phyloP scores from a whole-genome alignment of 2,797 vertebrate genomes.

The Strix occidentalis region DNA sequence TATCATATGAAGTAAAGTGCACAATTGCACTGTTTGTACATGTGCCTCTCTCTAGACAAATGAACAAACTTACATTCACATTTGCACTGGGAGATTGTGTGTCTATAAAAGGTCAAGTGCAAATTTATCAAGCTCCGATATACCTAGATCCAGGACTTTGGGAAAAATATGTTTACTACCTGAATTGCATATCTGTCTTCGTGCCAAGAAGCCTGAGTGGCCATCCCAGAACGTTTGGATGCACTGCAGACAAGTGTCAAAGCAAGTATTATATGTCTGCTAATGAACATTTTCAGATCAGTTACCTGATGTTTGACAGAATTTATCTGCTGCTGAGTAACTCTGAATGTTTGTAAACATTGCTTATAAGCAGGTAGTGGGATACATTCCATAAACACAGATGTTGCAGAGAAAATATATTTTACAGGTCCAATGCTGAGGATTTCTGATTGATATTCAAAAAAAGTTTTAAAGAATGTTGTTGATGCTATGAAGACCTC shows the following conservation, averaged over 20 bases:
- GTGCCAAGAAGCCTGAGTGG: slow-evolving; percentile 41
- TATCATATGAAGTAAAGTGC: neutral
- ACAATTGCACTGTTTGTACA: neutral
- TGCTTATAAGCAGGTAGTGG: slow-evolving; percentile 63
- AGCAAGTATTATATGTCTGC: slow-evolving; percentile 44
- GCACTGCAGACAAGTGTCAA: slow-evolving; percentile 55
- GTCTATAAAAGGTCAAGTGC: neutral
- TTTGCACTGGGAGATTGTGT: neutral
- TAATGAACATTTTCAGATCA: slow-evolving; percentile 69
- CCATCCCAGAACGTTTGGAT: slow-evolving; percentile 58
- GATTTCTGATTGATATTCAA: slow-evolving; percentile 53
- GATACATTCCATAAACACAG: slow-evolving; percentile 69
- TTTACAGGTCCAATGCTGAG: slow-evolving; percentile 51
- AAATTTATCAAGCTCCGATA: neutral
- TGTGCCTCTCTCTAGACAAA: neutral
- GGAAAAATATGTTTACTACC: slow-evolving; percentile 47
- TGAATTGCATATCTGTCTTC: slow-evolving; percentile 34
- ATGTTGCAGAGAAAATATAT: slow-evolving; percentile 58
- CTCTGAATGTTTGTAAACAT: slow-evolving; percentile 63
- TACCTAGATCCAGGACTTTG: slow-evolving; percentile 12
- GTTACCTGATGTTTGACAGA: slow-evolving; percentile 60
- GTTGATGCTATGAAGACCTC: slow-evolving; percentile 7
- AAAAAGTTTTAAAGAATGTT: neutral
- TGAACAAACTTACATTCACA: neutral
- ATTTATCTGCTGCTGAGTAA: slow-evolving; percentile 69